Base-by-base conservation (phyloP, 2,797 vertebrate species). In the Ctenopoma kingsleyae region DNA sequence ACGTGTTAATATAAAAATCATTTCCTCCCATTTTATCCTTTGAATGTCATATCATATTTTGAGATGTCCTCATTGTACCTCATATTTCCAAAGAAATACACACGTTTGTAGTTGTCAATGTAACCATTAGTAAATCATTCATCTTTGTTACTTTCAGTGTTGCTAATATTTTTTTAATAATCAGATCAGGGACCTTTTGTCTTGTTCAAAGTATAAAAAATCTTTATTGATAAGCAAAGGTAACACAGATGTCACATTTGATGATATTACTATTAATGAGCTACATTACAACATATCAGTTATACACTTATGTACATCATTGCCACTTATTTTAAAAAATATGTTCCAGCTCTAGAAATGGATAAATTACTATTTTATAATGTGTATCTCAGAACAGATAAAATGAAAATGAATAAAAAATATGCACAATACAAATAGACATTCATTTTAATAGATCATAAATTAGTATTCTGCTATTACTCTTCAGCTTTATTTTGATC, bases 191-290 rank as follows among this genome's bases (percentile, higher is more conserved):
- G 53, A n/a, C 51, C 19, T 58, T n/a, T 77, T 27, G 9, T 54
- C 13, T 6, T 8, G 6, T 30, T 74, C 32, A 72, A 79, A 49
- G 86, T 92, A 89, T 67, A 91, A 93, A 92, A 93, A 84, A 23
- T 78, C 65, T 92, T 92, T 92, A 91, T 89, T 88, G 78, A 87
- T 82, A 84, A 82, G 76, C 68, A 89, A 88, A 86, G 80, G 78
- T 68, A 66, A 81, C 70, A 84, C 78, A 71, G 67, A 81, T 54
- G 58, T 84, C 73, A 84, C 68, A 83, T 78, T 67, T 66, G 32
- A 77, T 55, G 19, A 76, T 1, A 68, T 71, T 47, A 74, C 63
- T 68, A 52, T 68, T 38, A 67, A 52, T 35, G 25, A 62, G 62
- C 67, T 78, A 50, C 60, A 22, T 73, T 71, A 82, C 76, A 82